Percentiles rank a stretch among this genome's conserved stretches.
Evolutionary conservation across 2,113 vertebrate genomes (phyloP).

Genomic region (Silurus asotus): DNA sequence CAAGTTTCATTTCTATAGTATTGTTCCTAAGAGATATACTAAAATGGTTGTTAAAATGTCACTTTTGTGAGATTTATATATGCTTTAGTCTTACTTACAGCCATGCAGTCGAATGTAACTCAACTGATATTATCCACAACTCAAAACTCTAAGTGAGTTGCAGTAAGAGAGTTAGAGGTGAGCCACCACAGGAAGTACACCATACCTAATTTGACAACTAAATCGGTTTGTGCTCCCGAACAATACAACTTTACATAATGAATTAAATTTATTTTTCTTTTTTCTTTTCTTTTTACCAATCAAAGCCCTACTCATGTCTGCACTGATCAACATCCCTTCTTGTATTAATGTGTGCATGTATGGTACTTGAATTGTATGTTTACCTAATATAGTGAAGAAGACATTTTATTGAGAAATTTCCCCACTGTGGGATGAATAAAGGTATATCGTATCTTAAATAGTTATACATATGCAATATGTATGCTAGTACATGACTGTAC

Average conservation of each 20-base stretch:
- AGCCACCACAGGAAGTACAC: not conserved
- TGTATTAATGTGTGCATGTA: not conserved
- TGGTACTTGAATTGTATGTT: not conserved
- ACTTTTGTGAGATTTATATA: too few species aligned
- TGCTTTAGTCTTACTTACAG: not conserved
- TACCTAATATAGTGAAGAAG: too few species aligned
- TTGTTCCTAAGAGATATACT: too few species aligned
- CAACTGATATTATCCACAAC: not conserved
- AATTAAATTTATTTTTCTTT: not conserved
- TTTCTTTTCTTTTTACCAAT: too few species aligned
- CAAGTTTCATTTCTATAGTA: too few species aligned
- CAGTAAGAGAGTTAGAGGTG: not conserved
- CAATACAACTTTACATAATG: not conserved
- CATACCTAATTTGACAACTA: not conserved
- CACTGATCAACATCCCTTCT: not conserved
- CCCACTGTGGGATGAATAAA: too few species aligned
- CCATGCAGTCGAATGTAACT: not conserved
- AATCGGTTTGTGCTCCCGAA: not conserved
- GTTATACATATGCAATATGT: too few species aligned
- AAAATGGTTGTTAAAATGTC: too few species aligned
- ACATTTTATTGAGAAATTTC: too few species aligned
- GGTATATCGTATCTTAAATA: too few species aligned
- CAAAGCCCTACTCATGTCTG: not conserved
- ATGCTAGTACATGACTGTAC: too few species aligned
- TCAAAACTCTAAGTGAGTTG: not conserved